phyloP scores from a whole-genome alignment of 2,888 invertebrate genomes.

The Xestia xanthographa region DNA sequence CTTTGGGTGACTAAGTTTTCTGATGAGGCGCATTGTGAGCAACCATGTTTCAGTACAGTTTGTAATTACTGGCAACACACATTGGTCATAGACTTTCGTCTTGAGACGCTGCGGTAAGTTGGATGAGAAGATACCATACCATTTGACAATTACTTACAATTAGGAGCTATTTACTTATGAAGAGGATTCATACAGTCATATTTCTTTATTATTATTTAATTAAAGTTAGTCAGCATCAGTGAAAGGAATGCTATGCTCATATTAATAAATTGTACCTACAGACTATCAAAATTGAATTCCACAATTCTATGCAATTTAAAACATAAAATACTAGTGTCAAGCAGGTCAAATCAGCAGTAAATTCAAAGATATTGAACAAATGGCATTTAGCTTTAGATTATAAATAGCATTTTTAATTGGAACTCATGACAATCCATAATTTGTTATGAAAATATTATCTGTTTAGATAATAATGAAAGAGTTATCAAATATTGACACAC shows the following conservation, averaged over 20 bases:
- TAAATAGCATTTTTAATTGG: slow-evolving; percentile 19
- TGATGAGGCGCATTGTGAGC: no score
- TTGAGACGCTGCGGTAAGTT: no score
- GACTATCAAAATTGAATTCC: background rate
- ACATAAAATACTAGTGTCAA: background rate
- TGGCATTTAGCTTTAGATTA: background rate
- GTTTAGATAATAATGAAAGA: slow-evolving; percentile 45
- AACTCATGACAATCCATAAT: slow-evolving; percentile 21
- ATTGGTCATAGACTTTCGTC: no score
- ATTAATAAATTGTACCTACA: background rate
- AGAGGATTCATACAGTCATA: background rate
- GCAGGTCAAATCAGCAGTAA: slow-evolving; percentile 5
- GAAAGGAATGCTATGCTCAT: background rate
- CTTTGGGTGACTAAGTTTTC: no score
- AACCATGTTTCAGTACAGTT: no score
- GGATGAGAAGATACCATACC: no score
- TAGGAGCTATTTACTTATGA: background rate
- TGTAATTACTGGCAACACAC: no score
- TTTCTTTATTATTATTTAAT: background rate
- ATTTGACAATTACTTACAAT: background rate
- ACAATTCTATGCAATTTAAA: slow-evolving; percentile 6
- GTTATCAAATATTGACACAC: slow-evolving; percentile 45
- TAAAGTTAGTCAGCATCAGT: background rate
- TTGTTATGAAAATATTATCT: slow-evolving; percentile 41
- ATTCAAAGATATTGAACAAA: slow-evolving; percentile 10